phyloP scores from a whole-genome alignment of 2,888 invertebrate species.

The Caenorhabditis afra region DNA sequence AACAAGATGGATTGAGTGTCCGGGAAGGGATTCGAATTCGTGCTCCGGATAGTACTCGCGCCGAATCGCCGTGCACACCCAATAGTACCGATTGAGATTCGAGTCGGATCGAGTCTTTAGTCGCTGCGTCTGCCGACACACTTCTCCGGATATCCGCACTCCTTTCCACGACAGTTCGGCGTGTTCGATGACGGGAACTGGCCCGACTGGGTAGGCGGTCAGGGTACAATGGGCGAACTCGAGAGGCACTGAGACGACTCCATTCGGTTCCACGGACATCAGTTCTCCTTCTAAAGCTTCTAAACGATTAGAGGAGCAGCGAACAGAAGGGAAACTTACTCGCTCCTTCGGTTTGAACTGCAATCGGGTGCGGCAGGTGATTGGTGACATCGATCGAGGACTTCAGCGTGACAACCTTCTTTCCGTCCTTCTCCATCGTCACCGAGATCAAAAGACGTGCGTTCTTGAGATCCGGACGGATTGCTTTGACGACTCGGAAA shows the following conservation, averaged over 20 bases:
- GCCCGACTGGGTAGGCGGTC: conserved; percentile 53
- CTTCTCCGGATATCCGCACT: conserved; percentile 60
- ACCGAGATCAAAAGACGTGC: conserved; percentile 93
- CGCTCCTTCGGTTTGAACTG: conserved; percentile 60
- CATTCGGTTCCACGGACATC: conserved; percentile 56
- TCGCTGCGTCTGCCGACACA: conserved; percentile 56
- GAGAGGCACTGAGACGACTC: conserved; percentile 47
- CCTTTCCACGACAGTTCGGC: conserved; percentile 62
- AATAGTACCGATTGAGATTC: conserved; percentile 77
- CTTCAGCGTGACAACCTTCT: conserved; percentile 92
- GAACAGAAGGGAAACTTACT: conserved; percentile 50
- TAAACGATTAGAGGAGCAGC: too few species aligned
- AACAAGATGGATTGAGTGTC: conserved; percentile 89
- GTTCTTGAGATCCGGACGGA: conserved; percentile 80
- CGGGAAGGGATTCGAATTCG: conserved; percentile 84
- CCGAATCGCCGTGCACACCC: conserved; percentile 88
- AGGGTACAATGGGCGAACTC: conserved; percentile 56
- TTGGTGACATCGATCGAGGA: conserved; percentile 88
- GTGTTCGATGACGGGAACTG: conserved; percentile 49
- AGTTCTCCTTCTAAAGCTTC: conserved; percentile 47
- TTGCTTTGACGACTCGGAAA: conserved; percentile 84
- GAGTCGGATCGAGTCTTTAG: conserved; percentile 53
- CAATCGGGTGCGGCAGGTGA: conserved; percentile 67
- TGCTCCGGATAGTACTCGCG: conserved; percentile 85
- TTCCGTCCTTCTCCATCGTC: conserved; percentile 92